Conservation (phyloP, 1,140 invertebrate species). For the Thaumetopoea pityocampa region DNA sequence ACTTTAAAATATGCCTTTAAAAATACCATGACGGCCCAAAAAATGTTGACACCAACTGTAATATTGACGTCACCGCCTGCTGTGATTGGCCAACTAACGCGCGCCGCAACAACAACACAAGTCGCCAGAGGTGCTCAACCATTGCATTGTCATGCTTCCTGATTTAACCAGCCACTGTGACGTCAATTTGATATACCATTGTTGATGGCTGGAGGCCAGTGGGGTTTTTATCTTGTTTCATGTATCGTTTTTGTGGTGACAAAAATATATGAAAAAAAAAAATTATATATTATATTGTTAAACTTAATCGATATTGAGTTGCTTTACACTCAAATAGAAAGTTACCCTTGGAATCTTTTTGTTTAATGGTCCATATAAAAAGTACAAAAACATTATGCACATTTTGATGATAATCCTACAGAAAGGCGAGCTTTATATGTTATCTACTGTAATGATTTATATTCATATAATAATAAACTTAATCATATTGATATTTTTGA, state of each 20-base stretch:
- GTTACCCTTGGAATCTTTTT: no score
- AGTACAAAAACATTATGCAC: no score
- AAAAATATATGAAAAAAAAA: constrained; percentile 8
- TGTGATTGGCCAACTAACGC: constrained; percentile 21
- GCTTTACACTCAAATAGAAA: no score
- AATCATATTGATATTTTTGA: no score
- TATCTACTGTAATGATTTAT: no score
- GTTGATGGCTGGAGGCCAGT: constrained; percentile 26
- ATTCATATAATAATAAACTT: no score
- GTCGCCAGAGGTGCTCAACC: constrained; percentile 31
- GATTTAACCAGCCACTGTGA: constrained; percentile 29
- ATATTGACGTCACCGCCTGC: constrained; percentile 10
- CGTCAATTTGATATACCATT: constrained; percentile 41
- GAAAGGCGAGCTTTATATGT: no score
- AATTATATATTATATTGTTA: constrained; percentile 1
- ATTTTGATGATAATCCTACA: background rate
- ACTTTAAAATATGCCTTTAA: no score
- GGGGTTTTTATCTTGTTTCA: constrained; percentile 22
- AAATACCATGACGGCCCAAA: no score
- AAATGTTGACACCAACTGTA: constrained; percentile 25
- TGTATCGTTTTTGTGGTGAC: constrained; percentile 6
- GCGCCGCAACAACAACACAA: constrained; percentile 24
- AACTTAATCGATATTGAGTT: background rate
- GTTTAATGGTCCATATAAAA: no score
- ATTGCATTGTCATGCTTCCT: constrained; percentile 31